phyloP scores from a whole-genome alignment of 2,888 invertebrate genomes.

The Eupeodes luniger region DNA sequence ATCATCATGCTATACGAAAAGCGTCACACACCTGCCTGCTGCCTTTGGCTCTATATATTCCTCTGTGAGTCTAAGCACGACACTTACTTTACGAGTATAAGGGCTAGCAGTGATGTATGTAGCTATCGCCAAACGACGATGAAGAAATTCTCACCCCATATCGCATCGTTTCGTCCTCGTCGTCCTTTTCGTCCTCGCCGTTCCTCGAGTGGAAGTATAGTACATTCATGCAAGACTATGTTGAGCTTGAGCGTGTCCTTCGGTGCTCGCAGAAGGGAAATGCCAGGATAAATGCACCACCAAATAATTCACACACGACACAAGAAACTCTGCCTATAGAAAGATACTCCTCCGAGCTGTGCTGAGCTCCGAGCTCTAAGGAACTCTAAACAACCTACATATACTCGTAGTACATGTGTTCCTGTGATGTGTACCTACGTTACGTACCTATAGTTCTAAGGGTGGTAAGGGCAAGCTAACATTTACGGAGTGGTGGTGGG shows the following conservation, averaged over 20 bases:
- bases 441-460: not conserved
- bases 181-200: not conserved
- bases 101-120: not conserved
- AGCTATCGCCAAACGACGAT: not conserved
- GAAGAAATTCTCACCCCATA: slow-evolving; percentile 56
- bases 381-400: slow-evolving; percentile 9
- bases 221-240: slow-evolving; percentile 71
- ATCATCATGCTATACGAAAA: slow-evolving; percentile 50
- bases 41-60: not conserved
- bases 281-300: slow-evolving; percentile 71
- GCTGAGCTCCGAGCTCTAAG: not conserved
- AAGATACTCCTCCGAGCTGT: slow-evolving; percentile 23
- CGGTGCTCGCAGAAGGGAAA: slow-evolving; percentile 60
- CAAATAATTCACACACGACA: slow-evolving; percentile 73
- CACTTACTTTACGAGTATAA: not conserved
- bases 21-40: slow-evolving; percentile 70
- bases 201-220: slow-evolving; percentile 18
- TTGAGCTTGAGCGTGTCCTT: slow-evolving; percentile 51
- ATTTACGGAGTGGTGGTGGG: slow-evolving; percentile 14
- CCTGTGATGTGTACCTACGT: no score
- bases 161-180: no score
- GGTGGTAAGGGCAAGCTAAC: not conserved
- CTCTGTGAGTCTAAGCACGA: not conserved
- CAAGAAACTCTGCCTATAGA: slow-evolving; percentile 19
- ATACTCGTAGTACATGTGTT: no score